Base-by-base conservation (phyloP, 35 echinoderm and acorn worm species). In the Lytechinus pictus region DNA sequence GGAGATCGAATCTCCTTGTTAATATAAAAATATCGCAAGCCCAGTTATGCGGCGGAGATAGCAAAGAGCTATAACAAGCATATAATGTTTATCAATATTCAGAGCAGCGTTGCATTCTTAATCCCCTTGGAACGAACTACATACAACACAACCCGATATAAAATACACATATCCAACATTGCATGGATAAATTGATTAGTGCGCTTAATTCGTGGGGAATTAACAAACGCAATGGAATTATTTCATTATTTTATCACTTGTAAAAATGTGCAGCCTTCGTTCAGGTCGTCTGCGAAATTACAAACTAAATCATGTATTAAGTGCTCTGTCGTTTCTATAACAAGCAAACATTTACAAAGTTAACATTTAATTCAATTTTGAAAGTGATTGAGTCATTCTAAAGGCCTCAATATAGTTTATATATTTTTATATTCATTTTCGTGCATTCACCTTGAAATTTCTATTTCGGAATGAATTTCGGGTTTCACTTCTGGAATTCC, bases 21-120 rank as follows among this genome's bases (percentile, higher is more conserved):
- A 44, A 44, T 44, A 44, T 44, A 44, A 44, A 44, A 79, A 79
- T 79, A n/a, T 79, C 66, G 16, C 66, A 24, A 79, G 66, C 21
- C 3, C 19, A 79, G 66, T 79, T 79, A 79, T 79, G 66, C 66
- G 66, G 66, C 8, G 21, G 66, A 24, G 66, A 79, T 79, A 79
- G n/a, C 19, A 24, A 16, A 16, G 6, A 79, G 21, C 19, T 5
- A 1, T 72, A 79, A 79, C 66, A 79, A 79, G 66, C 66, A 79
- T 79, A 79, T 79, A 79, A 79, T 79, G 66, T 79, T 79, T 79
- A 79, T 79, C 66, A 79, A 79, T 79, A 79, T 79, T n/a, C 66
- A 79, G 66, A 19, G 19, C 8, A 19, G 66, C 66, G 66, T 24
- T 24, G 66, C 66, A 79, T 24, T 19, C 66, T 79, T 24, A 79